Evolutionary conservation across 2,797 vertebrate species (phyloP).

Genomic region (Rhodeus uyekii): DNA sequence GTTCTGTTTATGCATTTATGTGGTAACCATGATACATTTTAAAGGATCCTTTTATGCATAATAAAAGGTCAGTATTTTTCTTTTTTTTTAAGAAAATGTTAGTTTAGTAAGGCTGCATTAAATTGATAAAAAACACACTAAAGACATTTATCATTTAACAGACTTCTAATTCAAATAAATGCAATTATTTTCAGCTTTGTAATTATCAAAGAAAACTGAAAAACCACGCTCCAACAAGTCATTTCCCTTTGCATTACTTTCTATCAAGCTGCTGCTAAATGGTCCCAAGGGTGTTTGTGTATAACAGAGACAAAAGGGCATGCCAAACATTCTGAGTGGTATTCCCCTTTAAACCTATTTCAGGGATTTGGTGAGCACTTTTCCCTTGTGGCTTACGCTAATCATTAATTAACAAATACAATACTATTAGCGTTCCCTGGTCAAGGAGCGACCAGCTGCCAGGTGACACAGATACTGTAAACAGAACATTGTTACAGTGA

Average conservation of each 20-base stretch:
- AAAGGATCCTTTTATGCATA: neutral
- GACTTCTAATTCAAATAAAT: neutral
- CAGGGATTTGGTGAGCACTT: conserved; percentile 73
- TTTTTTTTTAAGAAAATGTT: neutral
- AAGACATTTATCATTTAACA: neutral
- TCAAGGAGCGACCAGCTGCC: conserved; percentile 68
- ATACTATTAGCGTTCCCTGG: conserved; percentile 69
- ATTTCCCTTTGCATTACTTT: neutral
- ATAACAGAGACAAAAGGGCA: neutral
- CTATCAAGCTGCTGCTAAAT: neutral
- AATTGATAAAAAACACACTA: neutral
- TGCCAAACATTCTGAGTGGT: conserved; percentile 8
- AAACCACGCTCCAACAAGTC: neutral
- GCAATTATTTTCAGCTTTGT: neutral
- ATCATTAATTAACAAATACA: conserved; percentile 72
- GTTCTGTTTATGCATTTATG: neutral
- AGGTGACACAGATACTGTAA: conserved; percentile 67
- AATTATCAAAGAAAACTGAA: neutral
- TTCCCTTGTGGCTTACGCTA: conserved; percentile 68
- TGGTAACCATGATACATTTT: neutral
- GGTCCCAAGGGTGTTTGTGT: neutral
- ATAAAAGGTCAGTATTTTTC: neutral
- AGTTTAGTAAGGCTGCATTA: neutral
- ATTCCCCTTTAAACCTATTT: conserved; percentile 38
- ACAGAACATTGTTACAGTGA: conserved; percentile 23